Evolutionary conservation across 2,113 vertebrate genomes (phyloP).

Genomic region (Siphamia tubifer): DNA sequence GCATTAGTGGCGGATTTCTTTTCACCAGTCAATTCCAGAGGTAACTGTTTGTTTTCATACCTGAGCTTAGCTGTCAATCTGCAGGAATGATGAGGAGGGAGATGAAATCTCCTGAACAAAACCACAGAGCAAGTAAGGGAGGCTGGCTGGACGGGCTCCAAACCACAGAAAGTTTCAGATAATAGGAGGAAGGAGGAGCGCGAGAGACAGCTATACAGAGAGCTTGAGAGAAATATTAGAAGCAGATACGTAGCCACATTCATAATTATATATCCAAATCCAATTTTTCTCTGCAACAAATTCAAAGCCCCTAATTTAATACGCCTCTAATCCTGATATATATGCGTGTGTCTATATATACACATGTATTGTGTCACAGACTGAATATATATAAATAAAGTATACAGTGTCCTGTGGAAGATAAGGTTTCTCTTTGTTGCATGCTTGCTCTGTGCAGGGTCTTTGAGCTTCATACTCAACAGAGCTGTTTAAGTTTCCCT

Average conservation of each 20-base stretch:
- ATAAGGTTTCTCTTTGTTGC: slow-evolving; percentile 50
- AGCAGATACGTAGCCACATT: slow-evolving; percentile 53
- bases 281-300: not conserved
- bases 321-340: not conserved
- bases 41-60: slow-evolving; percentile 88
- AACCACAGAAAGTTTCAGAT: slow-evolving; percentile 86
- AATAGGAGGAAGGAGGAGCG: slow-evolving; percentile 75
- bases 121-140: slow-evolving; percentile 83
- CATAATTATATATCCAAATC: slow-evolving; percentile 58
- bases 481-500: slow-evolving; percentile 74
- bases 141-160: slow-evolving; percentile 85
- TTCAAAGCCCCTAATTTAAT: not conserved
- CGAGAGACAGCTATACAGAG: slow-evolving; percentile 15
- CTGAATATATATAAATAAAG: slow-evolving; percentile 11
- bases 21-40: slow-evolving; percentile 78
- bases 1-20: slow-evolving; percentile 77
- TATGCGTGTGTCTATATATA: not conserved
- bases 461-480: slow-evolving; percentile 62
- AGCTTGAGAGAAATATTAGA: slow-evolving; percentile 32
- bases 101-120: slow-evolving; percentile 85
- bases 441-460: slow-evolving; percentile 47
- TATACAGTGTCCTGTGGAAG: slow-evolving; percentile 30
- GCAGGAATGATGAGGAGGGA: slow-evolving; percentile 78
- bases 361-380: slow-evolving; percentile 1
- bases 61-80: slow-evolving; percentile 91